These are phyloP conservation scores for Crocidura indochinensis DNA, from an alignment of 2,797 vertebrate genomes.

Conservation along the genomic window DNA sequence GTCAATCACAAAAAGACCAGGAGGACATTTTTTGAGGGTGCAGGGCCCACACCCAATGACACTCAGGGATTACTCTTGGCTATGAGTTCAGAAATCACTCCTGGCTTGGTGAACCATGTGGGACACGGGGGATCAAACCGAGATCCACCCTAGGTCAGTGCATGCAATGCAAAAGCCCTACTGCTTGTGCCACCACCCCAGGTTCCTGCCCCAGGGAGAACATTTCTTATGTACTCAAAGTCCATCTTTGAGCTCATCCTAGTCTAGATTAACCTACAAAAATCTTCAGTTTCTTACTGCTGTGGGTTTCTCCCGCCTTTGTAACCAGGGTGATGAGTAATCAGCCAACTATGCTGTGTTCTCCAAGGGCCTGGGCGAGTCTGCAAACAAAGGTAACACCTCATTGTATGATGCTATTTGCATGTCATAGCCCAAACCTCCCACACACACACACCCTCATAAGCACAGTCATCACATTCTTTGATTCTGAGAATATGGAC, in stretches of 20 bases:
- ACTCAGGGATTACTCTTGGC: too few species aligned
- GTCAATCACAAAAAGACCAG: background rate
- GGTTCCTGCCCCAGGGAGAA: background rate
- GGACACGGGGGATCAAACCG: too few species aligned
- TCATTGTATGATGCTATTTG: background rate
- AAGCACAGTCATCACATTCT: background rate
- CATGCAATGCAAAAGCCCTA: too few species aligned
- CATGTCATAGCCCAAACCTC: background rate
- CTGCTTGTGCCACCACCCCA: too few species aligned
- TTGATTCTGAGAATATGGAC: background rate
- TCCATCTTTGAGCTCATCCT: background rate
- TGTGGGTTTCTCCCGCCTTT: constrained; percentile 44
- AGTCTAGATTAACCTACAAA: background rate
- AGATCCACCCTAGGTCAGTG: too few species aligned
- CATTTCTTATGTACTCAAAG: constrained; percentile 18
- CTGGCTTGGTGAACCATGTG: too few species aligned
- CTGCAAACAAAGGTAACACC: constrained; percentile 34
- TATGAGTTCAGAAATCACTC: too few species aligned
- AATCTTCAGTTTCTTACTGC: background rate
- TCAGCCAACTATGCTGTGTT: constrained; percentile 53
- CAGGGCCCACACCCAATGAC: too few species aligned
- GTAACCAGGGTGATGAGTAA: background rate
- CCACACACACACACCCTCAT: background rate
- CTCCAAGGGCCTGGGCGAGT: constrained; percentile 6
- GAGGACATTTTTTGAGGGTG: too few species aligned